Evolutionary conservation across 2,888 invertebrate species (phyloP), one percentile per base, ranked within the genome.

Genomic region (Eumerus sabulonum): DNA sequence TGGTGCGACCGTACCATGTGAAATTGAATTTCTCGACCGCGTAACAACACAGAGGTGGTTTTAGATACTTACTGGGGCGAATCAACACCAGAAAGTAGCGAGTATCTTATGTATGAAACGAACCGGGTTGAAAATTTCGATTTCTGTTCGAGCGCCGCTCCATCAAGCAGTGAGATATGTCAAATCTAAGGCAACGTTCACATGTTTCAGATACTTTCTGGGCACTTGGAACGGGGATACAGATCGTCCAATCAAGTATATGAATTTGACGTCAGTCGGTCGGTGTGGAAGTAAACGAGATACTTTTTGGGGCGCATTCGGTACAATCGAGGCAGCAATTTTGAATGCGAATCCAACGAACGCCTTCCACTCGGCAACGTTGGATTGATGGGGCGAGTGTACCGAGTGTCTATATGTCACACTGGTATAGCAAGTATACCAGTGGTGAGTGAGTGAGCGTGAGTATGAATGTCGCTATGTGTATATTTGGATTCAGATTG

Each of bases 111-210:
- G 73, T 81, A 83, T 74, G 66, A 64, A 82, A 83, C 68, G 62
- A 82, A 82, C 83, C 82, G 66, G 17, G 60, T 36, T n/a, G 51
- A 83, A 72, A 82, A 83, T 82, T 40, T 18, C 1, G 35, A 81
- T 77, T 53, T 82, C 84, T 87, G 82, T 51, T 86, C 84, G 88
- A 18, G 86, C 86, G 85, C 1, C 85, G 88, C 86, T 35, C 87
- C 86, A 88, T 81, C 84, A 89, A 87, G 87, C 86, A 82, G 83
- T 51, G 82, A 84, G 85, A 88, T 85, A 87, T 88, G 88, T 89
- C 87, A 87, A 86, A 87, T 85, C 85, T 84, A 82, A 50, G 66
- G 82, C 82, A 59, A 71, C 77, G 84, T 85, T 84, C 82, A 82
- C 71, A 79, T 81, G 83, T 85, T 85, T 85, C 74, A 53, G 45